These are phyloP conservation scores for Bufo gargarizans DNA, from an alignment of 2,113 vertebrate species.

Conservation along the genomic window DNA sequence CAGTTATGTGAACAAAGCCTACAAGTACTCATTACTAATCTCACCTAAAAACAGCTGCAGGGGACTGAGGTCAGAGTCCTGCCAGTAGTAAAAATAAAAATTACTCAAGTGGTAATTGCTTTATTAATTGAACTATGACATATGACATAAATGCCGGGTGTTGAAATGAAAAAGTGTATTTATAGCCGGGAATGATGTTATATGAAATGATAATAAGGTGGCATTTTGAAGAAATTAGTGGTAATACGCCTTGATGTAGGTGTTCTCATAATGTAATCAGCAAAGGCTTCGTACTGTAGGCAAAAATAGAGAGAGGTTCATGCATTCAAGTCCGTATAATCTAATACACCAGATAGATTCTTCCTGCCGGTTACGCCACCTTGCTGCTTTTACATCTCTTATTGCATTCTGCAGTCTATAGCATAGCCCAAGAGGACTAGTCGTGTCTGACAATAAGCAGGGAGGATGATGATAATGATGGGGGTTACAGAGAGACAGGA, in stretches of 20 bases:
- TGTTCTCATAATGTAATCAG: not conserved
- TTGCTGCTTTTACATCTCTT: not conserved
- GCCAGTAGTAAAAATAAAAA: not conserved
- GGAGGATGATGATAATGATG: not conserved
- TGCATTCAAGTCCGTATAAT: not conserved
- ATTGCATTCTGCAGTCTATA: not conserved
- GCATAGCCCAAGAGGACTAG: not conserved
- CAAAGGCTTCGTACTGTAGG: not conserved
- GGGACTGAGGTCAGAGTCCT: not conserved
- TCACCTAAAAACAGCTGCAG: not conserved
- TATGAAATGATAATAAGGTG: not conserved
- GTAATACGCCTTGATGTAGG: not conserved
- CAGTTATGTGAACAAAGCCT: no score
- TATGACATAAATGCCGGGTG: not conserved
- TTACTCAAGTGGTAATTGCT: not conserved
- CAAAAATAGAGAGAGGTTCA: not conserved
- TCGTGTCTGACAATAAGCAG: not conserved
- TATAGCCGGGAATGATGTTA: not conserved
- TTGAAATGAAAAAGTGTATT: not conserved
- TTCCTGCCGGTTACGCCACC: not conserved
- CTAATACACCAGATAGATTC: not conserved
- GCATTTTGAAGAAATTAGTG: not conserved
- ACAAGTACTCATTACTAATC: not conserved
- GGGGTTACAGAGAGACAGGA: no score
- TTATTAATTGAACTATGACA: slow-evolving; percentile 6